phyloP scores from a whole-genome alignment of 2,797 vertebrate species.

The Helostoma temminkii region DNA sequence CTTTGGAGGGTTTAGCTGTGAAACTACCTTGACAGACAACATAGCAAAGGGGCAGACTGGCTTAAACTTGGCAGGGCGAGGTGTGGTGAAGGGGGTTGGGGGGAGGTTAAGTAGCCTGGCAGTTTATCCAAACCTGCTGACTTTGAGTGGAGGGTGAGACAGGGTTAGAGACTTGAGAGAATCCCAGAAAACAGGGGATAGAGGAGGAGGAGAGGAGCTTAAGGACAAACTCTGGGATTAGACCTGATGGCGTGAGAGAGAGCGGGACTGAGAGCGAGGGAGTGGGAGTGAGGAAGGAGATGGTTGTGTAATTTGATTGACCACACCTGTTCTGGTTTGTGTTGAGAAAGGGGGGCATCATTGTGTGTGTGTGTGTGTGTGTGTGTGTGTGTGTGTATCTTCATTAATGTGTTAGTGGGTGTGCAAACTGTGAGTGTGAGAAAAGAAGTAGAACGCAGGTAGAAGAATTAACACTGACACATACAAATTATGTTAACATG shows the following conservation, averaged over 20 bases:
- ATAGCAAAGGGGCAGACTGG: slow-evolving; percentile 46
- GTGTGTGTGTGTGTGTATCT: slow-evolving; percentile 34
- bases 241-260: slow-evolving; percentile 74
- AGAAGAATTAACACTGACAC: slow-evolving; percentile 6
- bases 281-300: slow-evolving; percentile 79
- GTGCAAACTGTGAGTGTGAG: slow-evolving; percentile 23
- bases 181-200: slow-evolving; percentile 77
- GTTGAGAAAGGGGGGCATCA: slow-evolving; percentile 37
- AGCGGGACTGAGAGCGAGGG: slow-evolving; percentile 57
- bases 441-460: slow-evolving; percentile 1
- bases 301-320: slow-evolving; percentile 78
- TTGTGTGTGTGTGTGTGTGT: slow-evolving; percentile 30
- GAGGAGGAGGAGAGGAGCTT: slow-evolving; percentile 78
- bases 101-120: slow-evolving; percentile 64
- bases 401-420: slow-evolving; percentile 28
- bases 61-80: slow-evolving; percentile 45
- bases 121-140: slow-evolving; percentile 82
- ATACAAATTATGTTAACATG: background rate
- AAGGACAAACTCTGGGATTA: slow-evolving; percentile 81
- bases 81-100: slow-evolving; percentile 41
- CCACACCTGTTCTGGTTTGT: slow-evolving; percentile 84
- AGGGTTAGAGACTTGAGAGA: slow-evolving; percentile 71
- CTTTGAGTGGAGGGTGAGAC: slow-evolving; percentile 76
- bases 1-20: slow-evolving; percentile 8
- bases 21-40: slow-evolving; percentile 58